Base-by-base conservation (phyloP, 2,888 invertebrate genomes). In the Hydriomena furcata region DNA sequence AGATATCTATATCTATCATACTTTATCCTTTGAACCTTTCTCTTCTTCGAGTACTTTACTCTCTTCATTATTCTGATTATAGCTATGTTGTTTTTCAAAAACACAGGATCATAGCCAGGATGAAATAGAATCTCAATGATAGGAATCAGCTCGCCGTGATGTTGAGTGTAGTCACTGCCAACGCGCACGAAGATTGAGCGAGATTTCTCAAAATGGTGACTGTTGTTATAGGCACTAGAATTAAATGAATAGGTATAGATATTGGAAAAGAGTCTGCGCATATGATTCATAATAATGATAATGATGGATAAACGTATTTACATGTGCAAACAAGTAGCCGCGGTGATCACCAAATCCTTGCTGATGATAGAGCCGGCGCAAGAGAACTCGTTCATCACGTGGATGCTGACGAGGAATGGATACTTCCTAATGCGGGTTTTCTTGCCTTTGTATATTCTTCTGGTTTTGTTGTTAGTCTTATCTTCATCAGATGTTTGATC, bases 281-380 rank as follows among this genome's bases (percentile, higher is more conserved):
- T 17, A 2, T 17, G 4, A 3, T 17, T 17, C 4, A 17, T 3
- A 17, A 17, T 4, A 3, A 17, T 4, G 7, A 32, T 30, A 23
- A 23, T 32, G 7, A 35, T 35, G 13, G 35, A 11, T 1, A 47
- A 10, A 7, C 10, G 41, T 7, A 54, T 66, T 71, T 58, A 79
- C 81, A 59, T 28, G 38, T 73, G 67, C 7, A 82, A 54, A 35
- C 79, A 80, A 0, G 79, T 74, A 1, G 76, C 79, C 1, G 78
- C 71, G 0, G 76, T 73, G 45, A 82, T 60, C 20, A 80, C 54
- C 35, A 78, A 41, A 5, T 72, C 60, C 6, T 55, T 58, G 27
- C 62, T 65, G 30, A 79, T 58, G 37, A 79, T 65, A 32, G 75
- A 68, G 3, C 77, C 78, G 1, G 66, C 65, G 30, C 79, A 76